Base-by-base conservation (phyloP, 2,888 invertebrate species). In the Malacosoma neustria region DNA sequence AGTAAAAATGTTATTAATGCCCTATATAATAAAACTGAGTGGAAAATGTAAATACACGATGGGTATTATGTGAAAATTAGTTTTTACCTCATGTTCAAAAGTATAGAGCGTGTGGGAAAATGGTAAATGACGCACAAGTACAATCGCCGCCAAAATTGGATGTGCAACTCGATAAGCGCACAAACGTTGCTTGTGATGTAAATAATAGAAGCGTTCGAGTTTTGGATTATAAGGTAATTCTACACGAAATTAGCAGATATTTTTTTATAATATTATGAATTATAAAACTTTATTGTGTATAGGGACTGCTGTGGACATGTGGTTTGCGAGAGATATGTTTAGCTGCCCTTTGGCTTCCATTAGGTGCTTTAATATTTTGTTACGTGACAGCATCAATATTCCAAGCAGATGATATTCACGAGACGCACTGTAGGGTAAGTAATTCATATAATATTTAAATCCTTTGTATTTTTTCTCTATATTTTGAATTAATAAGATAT, bases 381-480 rank as follows among this genome's bases (percentile, higher is more conserved):
- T 95, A 97, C 76, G 87, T 94, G 69, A 93, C 95, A 51, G 96
- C 96, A 46, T 93, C 94, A 71, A 90, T 96, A 71, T 97, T 95
- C 84, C 95, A 96, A 84, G 91, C 92, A 80, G 94, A 96, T 85
- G 95, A 96, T 79, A 94, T 97, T 64, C 97, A 97, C 68, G 96
- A 96, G 88, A 96, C 96, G 51, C 95, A 96, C 81, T 97, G 97
- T 89, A 91, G 92, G 80, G 97, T 97, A 87, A 90, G 92, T 88
- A 29, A 22, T 15, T 31, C 40, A 35, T 30, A 32, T 30, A n/a
- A 39, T 35, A 32, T 2, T 7, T 33, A 14, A 29, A n/a, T n/a
- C n/a, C n/a, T n/a, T n/a, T n/a, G n/a, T n/a, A n/a, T n/a, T n/a
- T n/a, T n/a, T n/a, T n/a, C n/a, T n/a, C n/a, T n/a, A n/a, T n/a